Evolutionary conservation across 2,888 invertebrate genomes (phyloP).

Genomic region (Sepioteuthis lessoniana): DNA sequence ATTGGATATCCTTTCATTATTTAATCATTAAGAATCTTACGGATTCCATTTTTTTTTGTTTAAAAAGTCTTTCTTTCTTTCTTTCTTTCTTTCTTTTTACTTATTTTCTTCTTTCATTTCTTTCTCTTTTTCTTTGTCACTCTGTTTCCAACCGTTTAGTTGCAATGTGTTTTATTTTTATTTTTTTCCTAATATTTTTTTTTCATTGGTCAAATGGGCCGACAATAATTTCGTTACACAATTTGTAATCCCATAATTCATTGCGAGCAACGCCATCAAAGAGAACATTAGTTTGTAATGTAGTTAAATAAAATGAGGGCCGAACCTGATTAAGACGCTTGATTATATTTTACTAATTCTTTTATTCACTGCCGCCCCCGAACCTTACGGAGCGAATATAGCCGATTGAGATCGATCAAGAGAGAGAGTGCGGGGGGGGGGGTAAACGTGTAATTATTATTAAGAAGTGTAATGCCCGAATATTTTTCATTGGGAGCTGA

Average conservation of each 20-base stretch:
- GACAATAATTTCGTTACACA: neutral
- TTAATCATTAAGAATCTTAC: neutral
- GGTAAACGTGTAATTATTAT: neutral
- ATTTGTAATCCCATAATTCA: slow-evolving; percentile 23
- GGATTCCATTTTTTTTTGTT: neutral
- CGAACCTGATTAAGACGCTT: neutral
- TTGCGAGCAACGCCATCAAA: neutral
- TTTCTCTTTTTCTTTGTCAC: neutral
- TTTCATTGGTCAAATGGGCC: neutral
- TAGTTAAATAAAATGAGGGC: neutral
- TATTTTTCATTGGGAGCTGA: too few species aligned
- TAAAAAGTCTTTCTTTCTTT: neutral
- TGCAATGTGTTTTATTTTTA: neutral
- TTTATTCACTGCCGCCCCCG: neutral
- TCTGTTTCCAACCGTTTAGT: too few species aligned
- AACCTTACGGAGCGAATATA: neutral
- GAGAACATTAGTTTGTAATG: neutral
- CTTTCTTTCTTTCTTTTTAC: neutral
- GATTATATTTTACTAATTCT: neutral
- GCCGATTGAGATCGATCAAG: neutral
- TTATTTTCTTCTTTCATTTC: too few species aligned
- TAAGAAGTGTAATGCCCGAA: too few species aligned
- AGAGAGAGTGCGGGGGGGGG: neutral
- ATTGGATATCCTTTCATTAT: neutral
- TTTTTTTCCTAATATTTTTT: neutral